Evolutionary conservation across 2,888 invertebrate species (phyloP).

Genomic region (Erebia epiphron): DNA sequence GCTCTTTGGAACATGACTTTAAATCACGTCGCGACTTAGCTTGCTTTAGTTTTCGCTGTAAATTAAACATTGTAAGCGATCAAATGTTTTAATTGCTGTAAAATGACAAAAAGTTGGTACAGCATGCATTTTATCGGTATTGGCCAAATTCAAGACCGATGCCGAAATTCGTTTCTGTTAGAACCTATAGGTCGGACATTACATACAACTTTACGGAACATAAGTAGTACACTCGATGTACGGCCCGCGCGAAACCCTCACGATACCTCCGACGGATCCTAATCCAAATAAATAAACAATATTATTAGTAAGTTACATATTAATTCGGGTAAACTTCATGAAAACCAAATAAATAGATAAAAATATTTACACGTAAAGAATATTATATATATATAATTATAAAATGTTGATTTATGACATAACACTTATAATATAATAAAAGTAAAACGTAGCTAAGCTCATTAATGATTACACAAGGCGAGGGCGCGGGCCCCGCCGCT

Average conservation of each 20-base stretch:
- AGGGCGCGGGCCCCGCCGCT: constrained; percentile 66
- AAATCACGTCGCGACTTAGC: neutral
- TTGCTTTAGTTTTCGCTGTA: neutral
- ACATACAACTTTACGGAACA: constrained; percentile 57
- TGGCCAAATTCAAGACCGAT: neutral
- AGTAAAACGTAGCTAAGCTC: constrained; percentile 82
- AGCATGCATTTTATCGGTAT: neutral
- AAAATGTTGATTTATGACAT: constrained; percentile 81
- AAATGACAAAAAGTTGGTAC: neutral
- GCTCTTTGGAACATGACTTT: neutral
- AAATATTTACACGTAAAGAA: constrained; percentile 74
- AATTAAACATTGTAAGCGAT: neutral
- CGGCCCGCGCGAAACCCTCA: constrained; percentile 34
- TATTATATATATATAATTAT: constrained; percentile 54
- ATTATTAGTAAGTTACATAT: constrained; percentile 47
- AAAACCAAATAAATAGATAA: constrained; percentile 77
- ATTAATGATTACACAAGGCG: constrained; percentile 80
- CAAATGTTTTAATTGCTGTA: neutral
- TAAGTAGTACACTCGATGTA: constrained; percentile 28
- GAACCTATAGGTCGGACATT: constrained; percentile 12
- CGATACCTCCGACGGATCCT: constrained; percentile 35
- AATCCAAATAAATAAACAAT: constrained; percentile 50
- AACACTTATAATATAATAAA: constrained; percentile 80
- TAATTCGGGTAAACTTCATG: constrained; percentile 80
- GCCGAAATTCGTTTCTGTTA: neutral